Base-by-base conservation (phyloP, 2,113 vertebrate species). In the Gopherus flavomarginatus region DNA sequence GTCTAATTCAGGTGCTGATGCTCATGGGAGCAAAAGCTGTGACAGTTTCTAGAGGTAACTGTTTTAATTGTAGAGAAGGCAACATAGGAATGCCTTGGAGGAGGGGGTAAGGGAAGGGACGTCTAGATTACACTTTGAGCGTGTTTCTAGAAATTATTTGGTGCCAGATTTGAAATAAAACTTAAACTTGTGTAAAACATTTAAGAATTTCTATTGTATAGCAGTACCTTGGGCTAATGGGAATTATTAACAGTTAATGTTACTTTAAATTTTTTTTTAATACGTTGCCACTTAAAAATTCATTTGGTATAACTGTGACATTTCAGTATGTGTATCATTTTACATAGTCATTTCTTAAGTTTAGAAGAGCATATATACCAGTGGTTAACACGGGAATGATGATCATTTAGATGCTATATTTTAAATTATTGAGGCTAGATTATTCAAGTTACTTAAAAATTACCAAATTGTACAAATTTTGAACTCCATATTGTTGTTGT, bases 31-130 rank as follows among this genome's bases (percentile, higher is more conserved):
- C 2, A 62, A 62, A 62, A 62, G 27, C 49, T 1, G 0, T 87
- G 57, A 47, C 72, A 87, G 95, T 92, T 81, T 31, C 81, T 59
- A 49, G 59, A 69, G 65, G 35, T 65, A 35, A 65, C 62, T 35
- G 29, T 62, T 65, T 65, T 19, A 65, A n/a, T 65, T 69, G 17
- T 10, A 69, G 19, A 72, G 65, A 11, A 21, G 17, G n/a, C 57
- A 62, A 38, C n/a, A 38, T 72, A 38, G 65, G 35, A 69, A 38
- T 69, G 65, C 10, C 35, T 19, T 38, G n/a, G 42, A 24, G 42
- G 42, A 5, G 42, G 4, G 11, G 21, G 17, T 38, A 44, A 77
- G 11, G 22, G 21, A 42, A 72, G 42, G 11, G 13, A 27, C 13
- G 75, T 78, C 29, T 47, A 14, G 42, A 12, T 29, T 47, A 47